A percentile compares a stretch with the other conserved stretches of the same genome.
Conservation (phyloP, 2,797 vertebrate genomes). For the Sebastes steindachneri region DNA sequence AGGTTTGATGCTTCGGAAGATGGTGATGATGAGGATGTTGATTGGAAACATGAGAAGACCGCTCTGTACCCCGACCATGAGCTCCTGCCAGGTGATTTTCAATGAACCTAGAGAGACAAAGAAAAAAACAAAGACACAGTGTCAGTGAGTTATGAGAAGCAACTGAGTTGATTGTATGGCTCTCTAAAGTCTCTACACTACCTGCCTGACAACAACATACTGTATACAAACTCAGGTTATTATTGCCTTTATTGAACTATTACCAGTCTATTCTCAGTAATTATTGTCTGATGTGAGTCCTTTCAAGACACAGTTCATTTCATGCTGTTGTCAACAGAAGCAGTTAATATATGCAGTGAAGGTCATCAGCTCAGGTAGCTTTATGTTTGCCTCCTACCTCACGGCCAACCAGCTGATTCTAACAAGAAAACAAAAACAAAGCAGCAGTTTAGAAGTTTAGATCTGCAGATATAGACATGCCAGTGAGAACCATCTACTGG, state of each 20-base stretch:
- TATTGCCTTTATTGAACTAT: not conserved
- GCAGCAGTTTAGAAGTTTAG: not conserved
- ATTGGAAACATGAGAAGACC: constrained; percentile 90
- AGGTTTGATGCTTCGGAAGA: constrained; percentile 86
- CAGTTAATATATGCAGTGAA: not conserved
- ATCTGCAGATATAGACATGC: not conserved
- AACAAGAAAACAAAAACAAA: not conserved
- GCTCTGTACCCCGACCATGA: constrained; percentile 86
- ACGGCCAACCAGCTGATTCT: not conserved
- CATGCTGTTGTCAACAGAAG: not conserved
- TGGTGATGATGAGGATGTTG: constrained; percentile 89
- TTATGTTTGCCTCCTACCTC: not conserved
- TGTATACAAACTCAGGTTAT: not conserved
- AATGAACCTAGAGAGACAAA: constrained; percentile 72
- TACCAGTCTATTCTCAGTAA: not conserved
- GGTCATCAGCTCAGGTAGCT: not conserved
- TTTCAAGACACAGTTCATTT: not conserved
- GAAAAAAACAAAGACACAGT: not conserved
- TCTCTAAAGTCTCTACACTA: not conserved
- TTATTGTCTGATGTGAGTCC: not conserved
- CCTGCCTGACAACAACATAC: not conserved
- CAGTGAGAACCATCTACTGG: not conserved
- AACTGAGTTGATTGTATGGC: not conserved
- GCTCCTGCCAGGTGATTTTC: constrained; percentile 80
- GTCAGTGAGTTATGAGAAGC: not conserved